Percentiles rank a stretch among this genome's conserved stretches.
Evolutionary conservation across 2,797 vertebrate genomes (phyloP).

Genomic region (Dromococcyx pavoninus): DNA sequence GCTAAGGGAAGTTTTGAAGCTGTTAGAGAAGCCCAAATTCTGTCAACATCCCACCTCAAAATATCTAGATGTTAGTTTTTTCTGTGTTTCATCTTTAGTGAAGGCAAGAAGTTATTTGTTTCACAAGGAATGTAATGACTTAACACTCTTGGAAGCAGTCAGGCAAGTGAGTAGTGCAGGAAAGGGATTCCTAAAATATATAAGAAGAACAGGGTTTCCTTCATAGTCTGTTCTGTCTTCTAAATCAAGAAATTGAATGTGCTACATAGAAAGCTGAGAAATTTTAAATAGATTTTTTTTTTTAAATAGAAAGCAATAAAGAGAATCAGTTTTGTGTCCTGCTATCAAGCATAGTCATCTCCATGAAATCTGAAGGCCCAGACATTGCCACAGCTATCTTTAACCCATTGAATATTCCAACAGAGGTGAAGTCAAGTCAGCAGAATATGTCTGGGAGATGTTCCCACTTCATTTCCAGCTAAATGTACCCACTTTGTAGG

Average conservation of each 20-base stretch:
- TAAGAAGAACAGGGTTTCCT: background rate
- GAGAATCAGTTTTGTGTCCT: background rate
- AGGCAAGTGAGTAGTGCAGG: background rate
- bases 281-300: background rate
- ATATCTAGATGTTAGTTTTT: background rate
- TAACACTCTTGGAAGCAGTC: background rate
- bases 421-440: background rate
- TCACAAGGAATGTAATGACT: fast-evolving
- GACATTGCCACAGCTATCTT: background rate
- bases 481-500: background rate
- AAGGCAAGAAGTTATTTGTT: background rate
- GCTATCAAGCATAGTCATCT: background rate
- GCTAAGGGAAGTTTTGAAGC: background rate
- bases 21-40: background rate
- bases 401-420: background rate
- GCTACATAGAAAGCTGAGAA: background rate
- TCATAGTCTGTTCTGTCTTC: background rate
- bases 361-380: background rate
- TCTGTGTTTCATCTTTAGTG: background rate
- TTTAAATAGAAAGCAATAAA: background rate
- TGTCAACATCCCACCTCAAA: background rate
- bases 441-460: background rate
- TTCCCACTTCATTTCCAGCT: background rate
- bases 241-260: background rate
- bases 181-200: background rate